phyloP scores from a whole-genome alignment of 1,140 invertebrate genomes.

The Ruditapes philippinarum region DNA sequence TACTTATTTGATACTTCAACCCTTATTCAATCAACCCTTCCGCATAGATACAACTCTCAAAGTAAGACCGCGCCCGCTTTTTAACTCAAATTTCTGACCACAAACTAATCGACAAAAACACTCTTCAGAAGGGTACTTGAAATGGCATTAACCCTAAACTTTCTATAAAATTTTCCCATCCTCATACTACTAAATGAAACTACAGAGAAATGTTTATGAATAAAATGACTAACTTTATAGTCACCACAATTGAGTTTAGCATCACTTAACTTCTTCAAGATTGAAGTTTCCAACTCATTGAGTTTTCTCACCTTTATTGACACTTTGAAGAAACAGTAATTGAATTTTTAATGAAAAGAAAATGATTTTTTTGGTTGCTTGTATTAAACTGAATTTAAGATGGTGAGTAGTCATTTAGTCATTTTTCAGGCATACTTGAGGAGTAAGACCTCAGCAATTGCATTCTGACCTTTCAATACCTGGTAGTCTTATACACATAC shows the following conservation, averaged over 20 bases:
- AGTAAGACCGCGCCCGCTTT: background rate
- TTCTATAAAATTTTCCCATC: slow-evolving; percentile 3
- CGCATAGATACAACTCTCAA: background rate
- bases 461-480: too few species aligned
- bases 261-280: background rate
- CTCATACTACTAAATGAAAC: background rate
- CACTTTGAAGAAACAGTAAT: background rate
- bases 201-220: background rate
- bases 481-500: too few species aligned
- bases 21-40: background rate
- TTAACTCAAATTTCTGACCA: too few species aligned
- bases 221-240: background rate
- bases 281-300: background rate
- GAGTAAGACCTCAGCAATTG: too few species aligned
- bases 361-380: too few species aligned
- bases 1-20: slow-evolving; percentile 12
- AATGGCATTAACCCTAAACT: slow-evolving; percentile 15
- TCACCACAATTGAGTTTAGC: background rate
- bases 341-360: too few species aligned
- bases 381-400: too few species aligned
- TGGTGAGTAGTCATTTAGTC: too few species aligned
- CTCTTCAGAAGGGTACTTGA: background rate
- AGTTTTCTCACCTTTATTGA: background rate
- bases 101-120: background rate
- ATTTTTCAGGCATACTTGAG: too few species aligned